Evolutionary conservation across 1,140 invertebrate genomes (phyloP).

Genomic region (Cryptotermes secundus): DNA sequence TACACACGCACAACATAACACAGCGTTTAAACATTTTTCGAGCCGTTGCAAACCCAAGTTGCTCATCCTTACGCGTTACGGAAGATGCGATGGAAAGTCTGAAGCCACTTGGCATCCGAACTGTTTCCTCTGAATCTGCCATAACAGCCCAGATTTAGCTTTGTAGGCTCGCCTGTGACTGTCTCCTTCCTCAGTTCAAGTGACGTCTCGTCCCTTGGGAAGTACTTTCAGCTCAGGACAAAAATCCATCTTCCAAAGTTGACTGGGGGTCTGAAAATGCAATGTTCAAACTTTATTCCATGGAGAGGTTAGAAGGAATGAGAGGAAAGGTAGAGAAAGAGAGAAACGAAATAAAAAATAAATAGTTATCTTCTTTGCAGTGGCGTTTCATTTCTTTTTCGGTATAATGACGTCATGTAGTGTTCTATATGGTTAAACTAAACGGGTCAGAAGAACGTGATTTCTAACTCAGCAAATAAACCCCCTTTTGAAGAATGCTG

Average conservation of each 20-base stretch:
- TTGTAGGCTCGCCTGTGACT: too few species aligned
- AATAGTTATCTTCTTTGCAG: neutral
- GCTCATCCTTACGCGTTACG: too few species aligned
- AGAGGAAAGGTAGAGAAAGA: neutral
- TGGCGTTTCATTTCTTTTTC: neutral
- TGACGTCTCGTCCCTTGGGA: conserved; percentile 7
- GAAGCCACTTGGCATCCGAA: neutral
- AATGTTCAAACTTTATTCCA: conserved; percentile 14
- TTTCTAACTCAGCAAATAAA: too few species aligned
- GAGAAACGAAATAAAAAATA: neutral
- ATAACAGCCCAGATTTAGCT: conserved; percentile 12
- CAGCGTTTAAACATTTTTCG: neutral
- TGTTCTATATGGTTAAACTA: too few species aligned
- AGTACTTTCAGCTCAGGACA: conserved; percentile 8
- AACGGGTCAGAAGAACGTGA: too few species aligned
- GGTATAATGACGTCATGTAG: too few species aligned
- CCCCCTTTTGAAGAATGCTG: too few species aligned
- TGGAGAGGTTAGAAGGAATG: neutral
- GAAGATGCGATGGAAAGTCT: too few species aligned
- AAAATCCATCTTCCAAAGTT: conserved; percentile 17
- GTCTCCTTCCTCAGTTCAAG: neutral
- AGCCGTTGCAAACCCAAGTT: neutral
- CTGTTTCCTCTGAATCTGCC: neutral
- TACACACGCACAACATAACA: neutral
- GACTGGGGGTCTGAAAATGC: conserved; percentile 17